Evolutionary conservation across 1,140 invertebrate species (phyloP), one percentile per base, ranked within the genome.

Genomic region (Papilio machaon): DNA sequence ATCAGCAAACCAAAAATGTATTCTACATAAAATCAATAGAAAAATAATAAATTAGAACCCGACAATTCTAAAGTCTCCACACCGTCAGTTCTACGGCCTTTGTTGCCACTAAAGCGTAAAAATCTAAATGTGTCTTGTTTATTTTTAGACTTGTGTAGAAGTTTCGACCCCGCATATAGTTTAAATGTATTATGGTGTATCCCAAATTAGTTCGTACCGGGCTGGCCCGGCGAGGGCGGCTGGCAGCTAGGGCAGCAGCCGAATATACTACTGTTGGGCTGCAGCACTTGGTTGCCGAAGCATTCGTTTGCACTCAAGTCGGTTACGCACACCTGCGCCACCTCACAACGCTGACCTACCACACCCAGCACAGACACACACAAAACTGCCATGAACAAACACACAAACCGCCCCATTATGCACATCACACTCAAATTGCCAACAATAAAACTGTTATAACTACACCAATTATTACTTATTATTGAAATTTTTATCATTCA

Each of bases 211-310:
- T 76, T 60, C 81, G 81, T 86, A 88, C 85, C 84, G 19, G 73
- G 77, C 58, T 60, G 54, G 8, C 10, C 43, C 23, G 83, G 67
- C 4, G 58, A 17, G 35, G 83, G 67, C 3, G 52, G n/a, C 81
- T 47, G 81, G 82, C 95, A 95, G 19, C 86, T 86, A 8, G 94
- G 94, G 85, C 95, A 95, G 82, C 94, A 95, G 43, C 88, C 88
- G 23, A 85, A 86, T 82, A 93, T 85, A 43, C 73, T 83, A 5
- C 79, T 46, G 77, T 93, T 90, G 13, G 85, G 84, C 11, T 82
- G 82, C 19, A 94, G 73, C 7, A 86, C 87, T 73, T 89, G 78
- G n/a, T 86, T 87, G 10, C 75, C 73, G 19, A 80, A 82, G 79
- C 94, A 95, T 52, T 92, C 89, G 8, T 78, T 80, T 19, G 87